These are phyloP conservation scores for Todiramphus saurophagus DNA, from an alignment of 2,113 vertebrate species.

Conservation along the genomic window DNA sequence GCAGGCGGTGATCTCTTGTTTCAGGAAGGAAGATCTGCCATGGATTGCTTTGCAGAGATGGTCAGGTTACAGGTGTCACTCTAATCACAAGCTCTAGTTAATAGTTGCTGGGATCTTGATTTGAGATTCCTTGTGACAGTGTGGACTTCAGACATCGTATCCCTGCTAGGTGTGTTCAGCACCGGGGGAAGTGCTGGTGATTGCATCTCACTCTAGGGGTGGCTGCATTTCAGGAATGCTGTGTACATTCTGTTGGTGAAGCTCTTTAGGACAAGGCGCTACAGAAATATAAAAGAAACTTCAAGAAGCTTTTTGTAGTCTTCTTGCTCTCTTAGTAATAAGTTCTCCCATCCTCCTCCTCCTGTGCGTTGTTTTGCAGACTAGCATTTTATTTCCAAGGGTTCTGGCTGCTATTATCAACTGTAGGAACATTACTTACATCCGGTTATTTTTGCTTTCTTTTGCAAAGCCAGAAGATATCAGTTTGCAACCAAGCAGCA, in stretches of 20 bases:
- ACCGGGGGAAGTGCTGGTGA: background rate
- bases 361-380: background rate
- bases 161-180: background rate
- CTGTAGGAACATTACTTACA: background rate
- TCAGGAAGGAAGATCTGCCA: background rate
- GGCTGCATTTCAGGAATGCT: background rate
- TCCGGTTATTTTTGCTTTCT: background rate
- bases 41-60: background rate
- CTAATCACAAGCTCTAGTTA: background rate
- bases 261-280: background rate
- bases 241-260: background rate
- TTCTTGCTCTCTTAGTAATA: background rate
- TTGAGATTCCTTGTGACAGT: background rate
- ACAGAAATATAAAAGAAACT: slow-evolving; percentile 8
- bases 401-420: background rate
- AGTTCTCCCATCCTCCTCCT: background rate
- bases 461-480: background rate
- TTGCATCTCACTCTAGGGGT: background rate
- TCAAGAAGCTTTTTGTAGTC: slow-evolving; percentile 15
- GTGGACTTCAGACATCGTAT: too few species aligned
- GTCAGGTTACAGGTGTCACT: background rate
- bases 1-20: background rate
- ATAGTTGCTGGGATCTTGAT: background rate
- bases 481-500: background rate
- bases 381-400: background rate